Base-by-base conservation (phyloP, 2,797 vertebrate species). In the Myioborus miniatus region DNA sequence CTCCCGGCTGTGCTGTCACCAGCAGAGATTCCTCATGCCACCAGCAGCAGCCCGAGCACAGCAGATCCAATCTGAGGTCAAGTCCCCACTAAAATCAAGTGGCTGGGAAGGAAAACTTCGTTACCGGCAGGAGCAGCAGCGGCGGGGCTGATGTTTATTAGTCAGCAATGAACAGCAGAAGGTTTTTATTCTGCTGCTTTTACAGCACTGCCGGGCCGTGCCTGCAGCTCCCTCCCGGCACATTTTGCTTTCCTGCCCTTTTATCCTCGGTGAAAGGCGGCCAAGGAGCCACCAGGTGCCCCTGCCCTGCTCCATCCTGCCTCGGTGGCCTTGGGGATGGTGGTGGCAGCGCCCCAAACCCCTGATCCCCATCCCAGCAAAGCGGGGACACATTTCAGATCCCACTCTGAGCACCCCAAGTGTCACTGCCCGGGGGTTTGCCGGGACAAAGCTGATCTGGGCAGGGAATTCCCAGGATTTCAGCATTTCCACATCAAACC, bases 51-150 rank as follows among this genome's bases (percentile, higher is more conserved):
- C 82, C 53, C 81, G 24, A 49, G 47, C 72, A 5, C 23, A 72
- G 43, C 63, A 12, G 29, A 64, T 70, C 85, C 62, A 17, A 32
- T 41, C 47, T 0, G 50, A 87, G 95, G 92, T 87, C 94, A 87
- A 90, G 74, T 46, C 89, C 70, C 80, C 70, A 56, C 86, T 94
- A 69, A 93, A 95, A 95, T 91, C 87, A 88, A 94, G 80, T 49
- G 85, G 77, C 83, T 55, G 95, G 64, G 80, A 81, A 78, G 67
- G 83, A 58, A 93, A 96, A 91, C 83, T 94, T 85, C 5, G n/a
- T 90, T 86, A 67, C 68, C 1, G 2, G 32, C 53, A 39, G 39
- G 12, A 6, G 62, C 80, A 49, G 88, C 76, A n/a, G 88, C 62
- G 2, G 14, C 0, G 3, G 46, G 2, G 72, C 82, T 36, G 82